phyloP scores from a whole-genome alignment of 2,888 invertebrate genomes.

The Polylopha cassiicola region DNA sequence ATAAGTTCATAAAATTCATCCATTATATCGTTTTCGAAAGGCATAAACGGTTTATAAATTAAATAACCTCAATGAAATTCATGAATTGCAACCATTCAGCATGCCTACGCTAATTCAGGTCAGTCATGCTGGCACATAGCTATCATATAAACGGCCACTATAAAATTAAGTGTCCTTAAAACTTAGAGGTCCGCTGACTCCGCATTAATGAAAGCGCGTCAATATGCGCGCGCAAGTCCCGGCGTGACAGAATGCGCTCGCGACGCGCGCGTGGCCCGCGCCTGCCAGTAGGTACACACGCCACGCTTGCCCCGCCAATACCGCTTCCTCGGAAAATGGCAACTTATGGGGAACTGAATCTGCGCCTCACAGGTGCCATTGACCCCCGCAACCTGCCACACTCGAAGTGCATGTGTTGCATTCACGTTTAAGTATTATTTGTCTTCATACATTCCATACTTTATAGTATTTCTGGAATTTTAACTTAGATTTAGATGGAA shows the following conservation, averaged over 20 bases:
- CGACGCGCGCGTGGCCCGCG: constrained; percentile 33
- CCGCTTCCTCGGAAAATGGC: constrained; percentile 74
- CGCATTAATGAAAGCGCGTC: constrained; percentile 66
- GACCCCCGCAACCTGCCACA: constrained; percentile 61
- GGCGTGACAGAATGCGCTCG: constrained; percentile 70
- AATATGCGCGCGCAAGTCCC: constrained; percentile 65
- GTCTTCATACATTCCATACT: constrained; percentile 49
- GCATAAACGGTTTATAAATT: too few relatives aligned
- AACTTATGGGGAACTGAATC: constrained; percentile 74
- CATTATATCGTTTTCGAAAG: too few relatives aligned
- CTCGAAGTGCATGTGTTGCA: constrained; percentile 58
- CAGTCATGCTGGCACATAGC: constrained; percentile 40
- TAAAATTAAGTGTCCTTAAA: constrained; percentile 50
- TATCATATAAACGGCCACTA: constrained; percentile 40
- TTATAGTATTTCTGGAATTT: constrained; percentile 51
- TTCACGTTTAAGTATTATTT: constrained; percentile 63
- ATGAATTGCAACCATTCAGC: constrained; percentile 29
- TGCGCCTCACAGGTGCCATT: constrained; percentile 67
- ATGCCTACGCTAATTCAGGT: constrained; percentile 35
- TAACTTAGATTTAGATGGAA: constrained; percentile 47
- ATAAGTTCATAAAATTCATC: too few relatives aligned
- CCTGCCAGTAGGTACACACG: constrained; percentile 37
- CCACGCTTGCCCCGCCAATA: constrained; percentile 33
- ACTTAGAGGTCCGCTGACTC: constrained; percentile 51
- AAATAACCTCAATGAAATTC: constrained; percentile 19